Percentiles rank a stretch among this genome's conserved stretches.
phyloP scores from a whole-genome alignment of 2,113 vertebrate genomes.

The Colius striatus region DNA sequence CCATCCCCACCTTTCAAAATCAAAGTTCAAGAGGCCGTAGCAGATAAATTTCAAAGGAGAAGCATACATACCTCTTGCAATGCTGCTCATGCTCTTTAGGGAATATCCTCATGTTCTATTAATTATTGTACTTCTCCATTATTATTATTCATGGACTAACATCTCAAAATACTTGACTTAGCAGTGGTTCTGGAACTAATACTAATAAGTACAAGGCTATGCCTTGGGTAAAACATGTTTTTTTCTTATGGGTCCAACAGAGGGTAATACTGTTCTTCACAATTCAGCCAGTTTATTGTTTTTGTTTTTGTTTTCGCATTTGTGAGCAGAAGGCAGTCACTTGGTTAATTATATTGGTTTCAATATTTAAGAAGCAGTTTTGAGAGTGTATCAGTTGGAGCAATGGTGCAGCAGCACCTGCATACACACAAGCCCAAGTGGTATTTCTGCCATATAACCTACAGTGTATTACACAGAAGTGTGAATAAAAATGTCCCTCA shows the following conservation, averaged over 20 bases:
- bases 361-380: background rate
- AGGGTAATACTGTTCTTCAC: background rate
- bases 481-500: background rate
- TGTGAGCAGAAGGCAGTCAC: background rate
- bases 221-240: background rate
- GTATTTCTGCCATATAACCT: accelerated
- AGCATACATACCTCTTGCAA: constrained; percentile 50
- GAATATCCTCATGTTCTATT: constrained; percentile 77
- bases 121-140: constrained; percentile 73
- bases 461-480: background rate
- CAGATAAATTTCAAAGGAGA: constrained; percentile 70
- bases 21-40: constrained; percentile 76
- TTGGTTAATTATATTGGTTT: background rate
- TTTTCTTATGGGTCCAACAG: background rate
- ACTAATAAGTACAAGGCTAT: constrained; percentile 69
- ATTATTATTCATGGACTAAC: constrained; percentile 76
- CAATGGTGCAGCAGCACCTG: background rate
- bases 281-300: background rate
- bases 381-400: background rate
- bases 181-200: constrained; percentile 76
- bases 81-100: constrained; percentile 66
- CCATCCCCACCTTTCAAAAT: constrained; percentile 70
- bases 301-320: background rate
- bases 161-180: constrained; percentile 78
- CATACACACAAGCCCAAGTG: no score